Percentiles rank a stretch among this genome's conserved stretches.
Evolutionary conservation across 2,113 vertebrate species (phyloP).

Genomic region (Gambusia holbrooki): DNA sequence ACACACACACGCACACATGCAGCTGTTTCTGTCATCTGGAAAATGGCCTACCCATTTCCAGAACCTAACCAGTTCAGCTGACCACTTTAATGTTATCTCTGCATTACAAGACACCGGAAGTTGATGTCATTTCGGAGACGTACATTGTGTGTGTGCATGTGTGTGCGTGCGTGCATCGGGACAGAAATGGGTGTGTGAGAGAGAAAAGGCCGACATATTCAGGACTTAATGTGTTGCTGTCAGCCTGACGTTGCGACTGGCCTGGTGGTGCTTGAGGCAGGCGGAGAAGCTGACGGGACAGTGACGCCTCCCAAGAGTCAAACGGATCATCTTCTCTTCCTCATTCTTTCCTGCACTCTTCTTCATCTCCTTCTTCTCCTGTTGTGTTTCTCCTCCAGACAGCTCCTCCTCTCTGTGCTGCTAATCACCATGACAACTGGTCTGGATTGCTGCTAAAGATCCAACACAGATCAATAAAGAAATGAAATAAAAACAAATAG

Average conservation of each 20-base stretch:
- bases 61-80: not conserved
- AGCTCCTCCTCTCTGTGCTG: constrained; percentile 85
- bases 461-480: constrained; percentile 85
- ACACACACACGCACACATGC: not conserved
- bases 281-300: constrained; percentile 66
- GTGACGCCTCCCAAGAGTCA: constrained; percentile 58
- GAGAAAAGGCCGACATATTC: not conserved
- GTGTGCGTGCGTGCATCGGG: constrained; percentile 23
- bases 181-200: constrained; percentile 13
- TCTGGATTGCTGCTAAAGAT: constrained; percentile 88
- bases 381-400: constrained; percentile 80
- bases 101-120: not conserved
- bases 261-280: constrained; percentile 28
- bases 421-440: constrained; percentile 84
- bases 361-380: constrained; percentile 61
- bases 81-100: not conserved
- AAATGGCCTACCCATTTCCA: not conserved
- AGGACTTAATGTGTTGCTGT: not conserved
- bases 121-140: not conserved
- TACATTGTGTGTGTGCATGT: constrained; percentile 8
- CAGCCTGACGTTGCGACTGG: no score
- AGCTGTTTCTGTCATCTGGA: not conserved
- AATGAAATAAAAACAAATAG: constrained; percentile 80
- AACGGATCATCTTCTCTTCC: constrained; percentile 56
- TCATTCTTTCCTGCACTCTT: constrained; percentile 46